These are phyloP conservation scores for Caenorhabditis drosophilae DNA, from an alignment of 2,888 invertebrate genomes.

Conservation along the genomic window DNA sequence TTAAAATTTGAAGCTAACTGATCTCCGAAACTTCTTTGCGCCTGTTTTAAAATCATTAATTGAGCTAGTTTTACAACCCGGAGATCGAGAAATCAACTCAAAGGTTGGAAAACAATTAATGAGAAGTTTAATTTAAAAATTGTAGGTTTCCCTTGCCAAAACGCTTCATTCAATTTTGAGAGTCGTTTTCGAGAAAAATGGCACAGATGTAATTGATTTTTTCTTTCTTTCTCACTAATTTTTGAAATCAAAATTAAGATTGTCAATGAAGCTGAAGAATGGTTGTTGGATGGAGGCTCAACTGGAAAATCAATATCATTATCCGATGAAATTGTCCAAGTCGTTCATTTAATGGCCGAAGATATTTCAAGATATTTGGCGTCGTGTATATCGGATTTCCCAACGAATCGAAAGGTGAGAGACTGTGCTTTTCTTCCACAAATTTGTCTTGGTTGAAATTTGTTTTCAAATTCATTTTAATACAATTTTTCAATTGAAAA, in stretches of 20 bases:
- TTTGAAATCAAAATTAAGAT: constrained; percentile 13
- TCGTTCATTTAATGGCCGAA: constrained; percentile 36
- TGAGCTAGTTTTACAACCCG: constrained; percentile 45
- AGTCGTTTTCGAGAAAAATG: constrained; percentile 29
- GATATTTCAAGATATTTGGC: constrained; percentile 36
- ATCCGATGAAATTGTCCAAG: constrained; percentile 32
- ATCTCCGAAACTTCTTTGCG: constrained; percentile 30
- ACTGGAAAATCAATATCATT: constrained; percentile 5
- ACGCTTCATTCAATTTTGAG: constrained; percentile 35
- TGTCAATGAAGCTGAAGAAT: constrained; percentile 29
- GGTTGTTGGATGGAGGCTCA: constrained; percentile 28
- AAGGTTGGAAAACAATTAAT: constrained; percentile 26
- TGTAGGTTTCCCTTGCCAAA: constrained; percentile 43
- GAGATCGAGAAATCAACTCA: constrained; percentile 37
- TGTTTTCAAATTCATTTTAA: no score
- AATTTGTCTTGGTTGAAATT: background rate
- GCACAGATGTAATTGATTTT: constrained; percentile 16
- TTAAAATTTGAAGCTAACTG: constrained; percentile 30
- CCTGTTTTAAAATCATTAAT: constrained; percentile 44
- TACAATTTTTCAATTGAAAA: no score
- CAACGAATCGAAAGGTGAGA: constrained; percentile 32
- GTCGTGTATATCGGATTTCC: constrained; percentile 31
- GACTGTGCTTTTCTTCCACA: background rate
- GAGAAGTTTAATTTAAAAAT: constrained; percentile 3
- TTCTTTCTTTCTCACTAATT: background rate